Base-by-base conservation (phyloP, 2,113 vertebrate species). In the Ceyx margarethae region DNA sequence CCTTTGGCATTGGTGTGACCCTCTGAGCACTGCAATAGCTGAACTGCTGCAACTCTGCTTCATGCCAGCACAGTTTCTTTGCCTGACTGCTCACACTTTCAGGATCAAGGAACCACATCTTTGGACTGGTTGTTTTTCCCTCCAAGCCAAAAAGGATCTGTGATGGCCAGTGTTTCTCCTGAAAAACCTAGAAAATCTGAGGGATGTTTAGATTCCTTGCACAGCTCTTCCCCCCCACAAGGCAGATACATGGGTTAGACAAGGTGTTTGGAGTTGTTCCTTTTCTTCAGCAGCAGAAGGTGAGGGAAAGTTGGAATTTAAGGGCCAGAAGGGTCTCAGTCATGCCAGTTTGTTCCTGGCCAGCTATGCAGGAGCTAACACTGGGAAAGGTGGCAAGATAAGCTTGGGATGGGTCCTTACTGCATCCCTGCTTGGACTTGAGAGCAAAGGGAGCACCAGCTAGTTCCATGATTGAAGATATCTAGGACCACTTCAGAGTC, bases 51-150 rank as follows among this genome's bases (percentile, higher is more conserved):
- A 58, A 48, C 42, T 73, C 53, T 79, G 45, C 81, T 92, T 91
- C 73, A 71, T 91, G 76, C 76, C 90, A 73, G 77, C 20, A 43
- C 61, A 61, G n/a, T 78, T 93, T 88, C 35, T 86, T 68, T 91
- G 81, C 83, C 45, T 91, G 88, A 61, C 73, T 96, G 94, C 73
- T 75, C 80, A 81, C 54, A 48, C 61, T 86, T 88, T 81, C 61
- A 81, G 37, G 69, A 89, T 73, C 90, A 95, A 90, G 37, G 28
- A 23, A 87, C 37, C 62, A 15, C 4, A 79, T 93, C 81, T 3
- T 61, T 91, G 17, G 37, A 62, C 13, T 48, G 74, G 31, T 56
- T 31, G 13, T 26, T 94, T 73, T 66, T 40, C 15, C 15, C 20
- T 86, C 13, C 15, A 46, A 75, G 35, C 11, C 43, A 78, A 68